Evolutionary conservation across 2,113 vertebrate genomes (phyloP), one percentile per base, ranked within the genome.

Genomic region (Xiphophorus couchianus): DNA sequence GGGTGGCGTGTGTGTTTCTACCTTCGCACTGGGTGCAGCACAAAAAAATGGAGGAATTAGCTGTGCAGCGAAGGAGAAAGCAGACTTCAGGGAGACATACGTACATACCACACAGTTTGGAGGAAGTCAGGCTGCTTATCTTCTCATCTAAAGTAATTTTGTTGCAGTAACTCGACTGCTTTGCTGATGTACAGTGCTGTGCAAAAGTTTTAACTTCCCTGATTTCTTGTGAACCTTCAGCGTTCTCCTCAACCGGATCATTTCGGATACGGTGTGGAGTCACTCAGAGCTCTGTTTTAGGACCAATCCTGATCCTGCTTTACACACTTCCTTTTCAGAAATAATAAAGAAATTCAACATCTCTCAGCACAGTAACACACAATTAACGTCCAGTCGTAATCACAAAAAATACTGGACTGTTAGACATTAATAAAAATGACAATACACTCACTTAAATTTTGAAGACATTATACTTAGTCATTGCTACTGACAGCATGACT

Each of bases 31-130:
- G 82, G 87, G 86, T 71, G 28, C 86, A 77, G 70, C 83, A 66
- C 72, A 87, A 83, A 89, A 89, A 83, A 89, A 92, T 86, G 77
- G 71, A 28, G 84, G 88, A 87, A 87, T 91, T 89, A 90, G 83
- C 77, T 72, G 69, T 61, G 84, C 87, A 87, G 88, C 81, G 73
- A 84, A 76, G 71, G 76, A 85, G 86, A 85, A 88, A 81, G 78
- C 86, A 85, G 77, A 86, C 77, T 87, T 72, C 78, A 74, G 78
- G 76, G 76, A 84, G 89, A 88, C 83, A 89, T 82, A 28, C 27
- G 27, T 28, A 86, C 81, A 76, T 81, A n/a, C 51, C 51, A 58
- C 51, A 58, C 51, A 58, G 51, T 58, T 58, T 58, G 25, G 71
- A 37, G 76, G 29, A 89, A 77, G 70, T 64, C 74, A 71, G 74